Conservation (phyloP, 2,113 vertebrate species). For the Psilopsiagon aymara region DNA sequence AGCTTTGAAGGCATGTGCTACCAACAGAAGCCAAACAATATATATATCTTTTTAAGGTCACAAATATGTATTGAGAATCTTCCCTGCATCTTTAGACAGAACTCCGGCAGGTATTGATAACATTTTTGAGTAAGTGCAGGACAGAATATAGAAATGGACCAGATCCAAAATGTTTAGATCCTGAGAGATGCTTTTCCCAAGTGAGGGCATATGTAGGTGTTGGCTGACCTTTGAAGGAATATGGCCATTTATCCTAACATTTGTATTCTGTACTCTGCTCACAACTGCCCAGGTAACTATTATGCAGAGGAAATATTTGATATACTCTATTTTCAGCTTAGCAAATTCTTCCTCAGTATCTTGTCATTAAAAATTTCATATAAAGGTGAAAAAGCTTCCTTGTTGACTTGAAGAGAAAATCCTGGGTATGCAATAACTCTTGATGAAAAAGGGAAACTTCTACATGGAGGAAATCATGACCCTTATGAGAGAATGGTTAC, state of each 20-base stretch:
- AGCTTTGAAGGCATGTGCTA: background rate
- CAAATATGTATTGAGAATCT: rapidly evolving
- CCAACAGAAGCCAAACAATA: background rate
- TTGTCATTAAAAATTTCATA: background rate
- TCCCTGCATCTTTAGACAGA: background rate
- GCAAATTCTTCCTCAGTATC: background rate
- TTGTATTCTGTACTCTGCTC: background rate
- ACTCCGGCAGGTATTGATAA: background rate
- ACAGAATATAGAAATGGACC: background rate
- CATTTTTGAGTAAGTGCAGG: background rate
- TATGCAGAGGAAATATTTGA: background rate
- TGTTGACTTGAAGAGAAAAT: background rate
- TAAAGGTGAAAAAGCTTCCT: background rate
- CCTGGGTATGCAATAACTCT: background rate
- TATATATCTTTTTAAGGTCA: background rate
- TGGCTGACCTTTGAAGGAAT: background rate
- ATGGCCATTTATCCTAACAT: background rate
- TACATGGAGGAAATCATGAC: background rate
- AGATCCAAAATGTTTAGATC: background rate
- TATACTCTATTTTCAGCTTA: background rate
- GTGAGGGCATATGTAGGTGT: background rate
- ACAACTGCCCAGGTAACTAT: background rate
- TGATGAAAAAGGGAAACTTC: background rate
- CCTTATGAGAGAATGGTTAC: background rate
- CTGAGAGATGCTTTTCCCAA: background rate